phyloP scores from a whole-genome alignment of 64 coral and sea anemone genomes.

The Acropora tenuis region DNA sequence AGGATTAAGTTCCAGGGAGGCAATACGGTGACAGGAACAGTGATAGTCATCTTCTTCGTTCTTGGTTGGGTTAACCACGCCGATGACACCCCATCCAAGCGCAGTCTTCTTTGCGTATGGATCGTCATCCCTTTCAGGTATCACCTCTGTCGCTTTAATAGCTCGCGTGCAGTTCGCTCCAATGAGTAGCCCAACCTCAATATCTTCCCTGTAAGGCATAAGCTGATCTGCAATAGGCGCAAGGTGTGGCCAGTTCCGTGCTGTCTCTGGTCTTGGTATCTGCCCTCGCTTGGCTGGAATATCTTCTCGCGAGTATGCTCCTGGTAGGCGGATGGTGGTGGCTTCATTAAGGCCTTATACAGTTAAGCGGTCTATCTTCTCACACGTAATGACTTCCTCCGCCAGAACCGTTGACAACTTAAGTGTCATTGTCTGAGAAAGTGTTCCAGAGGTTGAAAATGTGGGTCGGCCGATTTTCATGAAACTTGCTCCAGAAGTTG shows the following conservation, averaged over 20 bases:
- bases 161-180: neutral
- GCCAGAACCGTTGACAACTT: no score
- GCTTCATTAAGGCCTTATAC: no score
- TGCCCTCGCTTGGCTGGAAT: neutral
- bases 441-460: no score
- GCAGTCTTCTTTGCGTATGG: neutral
- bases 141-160: neutral
- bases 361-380: no score
- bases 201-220: neutral
- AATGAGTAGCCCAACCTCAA: neutral
- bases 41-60: neutral
- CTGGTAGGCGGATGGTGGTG: no score
- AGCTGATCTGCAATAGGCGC: neutral
- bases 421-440: no score
- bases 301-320: no score
- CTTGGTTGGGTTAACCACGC: neutral
- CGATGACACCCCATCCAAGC: neutral
- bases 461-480: no score
- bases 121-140: neutral
- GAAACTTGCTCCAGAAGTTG: no score
- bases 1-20: no score
- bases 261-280: constrained; percentile 20
- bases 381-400: no score
- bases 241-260: neutral
- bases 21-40: neutral